These are phyloP conservation scores for Ptychobarbus kaznakovi DNA, from an alignment of 2,797 vertebrate genomes.

Conservation along the genomic window DNA sequence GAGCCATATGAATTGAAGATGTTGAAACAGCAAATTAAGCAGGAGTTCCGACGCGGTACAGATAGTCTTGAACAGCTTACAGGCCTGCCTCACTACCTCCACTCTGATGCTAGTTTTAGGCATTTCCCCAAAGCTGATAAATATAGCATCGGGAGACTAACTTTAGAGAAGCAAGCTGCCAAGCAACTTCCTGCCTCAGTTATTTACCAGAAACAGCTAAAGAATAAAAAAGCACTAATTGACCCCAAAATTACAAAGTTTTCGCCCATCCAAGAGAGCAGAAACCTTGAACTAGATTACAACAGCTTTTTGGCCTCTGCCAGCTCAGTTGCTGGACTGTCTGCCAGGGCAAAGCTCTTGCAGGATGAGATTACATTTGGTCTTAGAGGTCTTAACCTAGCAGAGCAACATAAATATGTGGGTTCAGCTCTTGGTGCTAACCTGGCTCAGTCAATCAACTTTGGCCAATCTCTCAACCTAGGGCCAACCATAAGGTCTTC, in stretches of 20 bases:
- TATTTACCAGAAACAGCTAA: slow-evolving; percentile 96
- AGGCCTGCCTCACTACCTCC: slow-evolving; percentile 91
- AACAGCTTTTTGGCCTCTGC: slow-evolving; percentile 89
- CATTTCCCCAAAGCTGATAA: slow-evolving; percentile 98
- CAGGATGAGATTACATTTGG: slow-evolving; percentile 98
- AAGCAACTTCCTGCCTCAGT: slow-evolving; percentile 95
- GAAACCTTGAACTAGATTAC: slow-evolving; percentile 95
- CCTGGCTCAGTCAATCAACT: slow-evolving; percentile 85
- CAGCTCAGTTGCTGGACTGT: slow-evolving; percentile 88
- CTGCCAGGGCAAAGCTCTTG: slow-evolving; percentile 91
- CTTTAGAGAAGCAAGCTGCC: slow-evolving; percentile 98
- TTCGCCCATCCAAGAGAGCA: slow-evolving; percentile 96
- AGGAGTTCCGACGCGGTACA: slow-evolving; percentile 94
- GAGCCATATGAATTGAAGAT: slow-evolving; percentile 98
- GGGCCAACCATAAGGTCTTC: slow-evolving; percentile 84
- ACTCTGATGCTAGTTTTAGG: slow-evolving; percentile 88
- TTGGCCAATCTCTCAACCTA: slow-evolving; percentile 85
- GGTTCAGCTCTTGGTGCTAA: slow-evolving; percentile 85
- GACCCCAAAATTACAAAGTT: slow-evolving; percentile 97
- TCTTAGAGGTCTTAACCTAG: slow-evolving; percentile 94
- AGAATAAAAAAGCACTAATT: slow-evolving; percentile 93
- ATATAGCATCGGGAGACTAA: slow-evolving; percentile 97
- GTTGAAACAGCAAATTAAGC: slow-evolving; percentile 98
- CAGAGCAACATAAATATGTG: slow-evolving; percentile 96
- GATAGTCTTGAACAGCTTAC: slow-evolving; percentile 94